A percentile compares a stretch with the other conserved stretches of the same genome.
Conservation (phyloP, 2,888 invertebrate species). For the Archaeoteleia sp. region DNA sequence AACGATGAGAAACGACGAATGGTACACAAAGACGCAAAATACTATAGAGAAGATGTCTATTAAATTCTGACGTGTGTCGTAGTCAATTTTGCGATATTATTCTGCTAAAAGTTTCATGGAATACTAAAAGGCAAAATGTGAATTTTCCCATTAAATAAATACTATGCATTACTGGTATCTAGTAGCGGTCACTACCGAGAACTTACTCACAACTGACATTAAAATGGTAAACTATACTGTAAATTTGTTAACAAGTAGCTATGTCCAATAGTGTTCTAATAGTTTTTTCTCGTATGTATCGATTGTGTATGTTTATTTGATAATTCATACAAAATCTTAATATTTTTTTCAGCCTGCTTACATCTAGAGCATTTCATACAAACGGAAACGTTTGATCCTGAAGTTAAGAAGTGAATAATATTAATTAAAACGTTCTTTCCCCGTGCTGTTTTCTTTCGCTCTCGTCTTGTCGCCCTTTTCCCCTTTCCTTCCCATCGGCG, state of each 20-base stretch:
- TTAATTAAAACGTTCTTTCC: slow-evolving; percentile 74
- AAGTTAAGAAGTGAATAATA: slow-evolving; percentile 72
- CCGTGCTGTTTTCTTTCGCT: slow-evolving; percentile 56
- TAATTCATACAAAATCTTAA: slow-evolving; percentile 3
- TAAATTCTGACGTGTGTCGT: slow-evolving; percentile 21
- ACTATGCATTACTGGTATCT: too few species aligned
- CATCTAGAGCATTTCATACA: slow-evolving; percentile 22
- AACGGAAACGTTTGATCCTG: slow-evolving; percentile 68
- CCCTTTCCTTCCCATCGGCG: slow-evolving; percentile 57
- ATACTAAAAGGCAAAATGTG: too few species aligned
- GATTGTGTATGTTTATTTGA: slow-evolving; percentile 17
- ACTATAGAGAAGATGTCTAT: slow-evolving; percentile 56
- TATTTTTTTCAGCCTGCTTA: slow-evolving; percentile 24
- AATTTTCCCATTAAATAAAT: too few species aligned
- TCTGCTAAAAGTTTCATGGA: too few species aligned
- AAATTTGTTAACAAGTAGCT: too few species aligned
- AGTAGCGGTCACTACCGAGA: too few species aligned
- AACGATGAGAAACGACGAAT: slow-evolving; percentile 70
- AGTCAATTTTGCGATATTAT: slow-evolving; percentile 24
- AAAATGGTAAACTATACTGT: too few species aligned
- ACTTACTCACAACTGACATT: too few species aligned
- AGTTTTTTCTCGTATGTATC: too few species aligned
- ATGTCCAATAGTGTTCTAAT: too few species aligned
- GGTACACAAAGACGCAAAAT: slow-evolving; percentile 70
- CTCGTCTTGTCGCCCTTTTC: slow-evolving; percentile 47